Percentiles rank a stretch among this genome's conserved stretches.
phyloP scores from a whole-genome alignment of 2,113 vertebrate species.

The Edolisoma coerulescens region DNA sequence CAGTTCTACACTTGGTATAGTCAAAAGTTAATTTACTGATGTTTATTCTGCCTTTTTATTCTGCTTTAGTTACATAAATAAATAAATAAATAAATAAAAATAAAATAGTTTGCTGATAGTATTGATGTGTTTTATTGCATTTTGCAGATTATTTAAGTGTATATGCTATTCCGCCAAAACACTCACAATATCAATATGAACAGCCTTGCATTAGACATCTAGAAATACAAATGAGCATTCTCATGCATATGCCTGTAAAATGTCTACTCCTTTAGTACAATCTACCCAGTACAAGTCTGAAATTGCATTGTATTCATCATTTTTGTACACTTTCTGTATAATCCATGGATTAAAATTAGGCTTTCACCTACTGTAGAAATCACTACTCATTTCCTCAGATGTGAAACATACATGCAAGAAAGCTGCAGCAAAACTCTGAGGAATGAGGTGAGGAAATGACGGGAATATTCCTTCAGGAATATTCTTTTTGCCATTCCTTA shows the following conservation, averaged over 20 bases:
- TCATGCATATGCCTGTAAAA: not conserved
- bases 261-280: not conserved
- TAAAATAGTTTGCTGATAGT: not conserved
- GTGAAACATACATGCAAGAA: not conserved
- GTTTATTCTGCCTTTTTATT: not conserved
- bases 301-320: not conserved
- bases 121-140: not conserved
- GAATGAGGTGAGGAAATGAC: not conserved
- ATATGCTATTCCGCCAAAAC: not conserved
- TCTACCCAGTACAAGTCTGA: not conserved
- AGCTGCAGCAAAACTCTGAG: not conserved
- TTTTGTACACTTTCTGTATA: not conserved
- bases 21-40: not conserved
- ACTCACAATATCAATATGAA: not conserved
- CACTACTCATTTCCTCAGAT: not conserved
- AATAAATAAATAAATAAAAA: not conserved
- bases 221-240: not conserved
- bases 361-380: not conserved
- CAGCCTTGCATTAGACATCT: not conserved
- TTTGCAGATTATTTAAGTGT: not conserved
- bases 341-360: not conserved
- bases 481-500: not conserved
- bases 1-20: not conserved
- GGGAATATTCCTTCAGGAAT: not conserved
- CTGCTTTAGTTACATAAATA: not conserved